Evolutionary conservation across 2,888 invertebrate genomes (phyloP).

Genomic region (Drosophila kanekoi): DNA sequence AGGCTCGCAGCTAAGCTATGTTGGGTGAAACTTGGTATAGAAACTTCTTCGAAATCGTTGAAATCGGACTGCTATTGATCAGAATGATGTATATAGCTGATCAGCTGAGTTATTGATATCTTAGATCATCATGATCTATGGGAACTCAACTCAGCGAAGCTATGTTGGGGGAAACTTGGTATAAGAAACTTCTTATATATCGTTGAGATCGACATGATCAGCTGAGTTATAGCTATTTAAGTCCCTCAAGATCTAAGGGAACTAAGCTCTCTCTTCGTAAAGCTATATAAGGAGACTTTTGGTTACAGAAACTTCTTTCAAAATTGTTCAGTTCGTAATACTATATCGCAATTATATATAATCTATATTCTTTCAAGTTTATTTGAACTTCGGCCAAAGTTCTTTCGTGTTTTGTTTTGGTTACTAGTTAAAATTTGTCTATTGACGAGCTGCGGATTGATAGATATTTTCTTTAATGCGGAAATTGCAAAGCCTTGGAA

Average conservation of each 20-base stretch:
- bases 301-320: background rate
- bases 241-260: background rate
- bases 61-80: background rate
- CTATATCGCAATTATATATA: background rate
- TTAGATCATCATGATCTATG: background rate
- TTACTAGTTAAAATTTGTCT: slow-evolving; percentile 17
- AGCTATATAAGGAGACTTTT: too few relatives aligned
- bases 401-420: slow-evolving; percentile 14
- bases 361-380: background rate
- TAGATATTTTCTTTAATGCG: slow-evolving; percentile 33
- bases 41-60: too few relatives aligned
- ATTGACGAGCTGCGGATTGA: slow-evolving; percentile 29
- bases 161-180: too few relatives aligned
- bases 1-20: background rate
- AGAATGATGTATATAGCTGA: too few relatives aligned
- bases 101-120: too few relatives aligned
- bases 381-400: background rate
- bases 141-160: too few relatives aligned
- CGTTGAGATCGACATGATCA: too few relatives aligned
- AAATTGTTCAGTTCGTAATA: background rate
- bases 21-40: too few relatives aligned
- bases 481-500: slow-evolving; percentile 51
- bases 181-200: too few relatives aligned
- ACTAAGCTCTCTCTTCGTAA: background rate
- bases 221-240: too few relatives aligned